Percentiles rank a stretch among this genome's conserved stretches.
These are phyloP conservation scores for Stictonetta naevosa DNA, from an alignment of 2,113 vertebrate genomes.

Conservation along the genomic window DNA sequence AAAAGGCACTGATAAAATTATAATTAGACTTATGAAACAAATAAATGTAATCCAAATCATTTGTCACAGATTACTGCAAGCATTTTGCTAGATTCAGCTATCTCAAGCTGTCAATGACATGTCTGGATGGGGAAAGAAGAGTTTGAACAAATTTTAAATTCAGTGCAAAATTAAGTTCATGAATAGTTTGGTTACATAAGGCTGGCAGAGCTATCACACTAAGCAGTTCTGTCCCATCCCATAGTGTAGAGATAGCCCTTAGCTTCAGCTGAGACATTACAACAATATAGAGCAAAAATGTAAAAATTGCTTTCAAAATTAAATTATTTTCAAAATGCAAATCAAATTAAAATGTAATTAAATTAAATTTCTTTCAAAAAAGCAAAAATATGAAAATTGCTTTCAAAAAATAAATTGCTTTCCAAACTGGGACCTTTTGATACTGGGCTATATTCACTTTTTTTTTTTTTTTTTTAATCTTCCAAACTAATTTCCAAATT, in stretches of 20 bases:
- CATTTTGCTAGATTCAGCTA: background rate
- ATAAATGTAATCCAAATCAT: background rate
- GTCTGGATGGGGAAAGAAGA: background rate
- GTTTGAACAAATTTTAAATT: background rate
- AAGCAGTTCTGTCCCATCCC: background rate
- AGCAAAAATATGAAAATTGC: too few relatives aligned
- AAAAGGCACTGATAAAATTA: constrained; percentile 11
- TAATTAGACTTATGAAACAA: constrained; percentile 11
- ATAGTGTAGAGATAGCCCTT: background rate
- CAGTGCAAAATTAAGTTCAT: background rate
- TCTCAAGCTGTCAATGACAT: background rate
- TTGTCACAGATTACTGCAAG: background rate
- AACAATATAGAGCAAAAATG: background rate
- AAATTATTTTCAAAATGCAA: background rate
- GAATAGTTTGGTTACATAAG: background rate
- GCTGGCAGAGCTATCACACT: background rate
- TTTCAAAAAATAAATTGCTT: background rate
- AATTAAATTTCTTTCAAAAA: background rate
- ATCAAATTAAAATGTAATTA: too few relatives aligned
- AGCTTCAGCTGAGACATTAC: background rate
- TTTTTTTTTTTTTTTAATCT: background rate
- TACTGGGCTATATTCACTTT: background rate
- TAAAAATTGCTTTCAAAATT: background rate
- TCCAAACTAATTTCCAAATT: background rate
- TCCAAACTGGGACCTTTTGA: background rate